Evolutionary conservation across 1,140 invertebrate genomes (phyloP).

Genomic region (Trichonephila clavata): DNA sequence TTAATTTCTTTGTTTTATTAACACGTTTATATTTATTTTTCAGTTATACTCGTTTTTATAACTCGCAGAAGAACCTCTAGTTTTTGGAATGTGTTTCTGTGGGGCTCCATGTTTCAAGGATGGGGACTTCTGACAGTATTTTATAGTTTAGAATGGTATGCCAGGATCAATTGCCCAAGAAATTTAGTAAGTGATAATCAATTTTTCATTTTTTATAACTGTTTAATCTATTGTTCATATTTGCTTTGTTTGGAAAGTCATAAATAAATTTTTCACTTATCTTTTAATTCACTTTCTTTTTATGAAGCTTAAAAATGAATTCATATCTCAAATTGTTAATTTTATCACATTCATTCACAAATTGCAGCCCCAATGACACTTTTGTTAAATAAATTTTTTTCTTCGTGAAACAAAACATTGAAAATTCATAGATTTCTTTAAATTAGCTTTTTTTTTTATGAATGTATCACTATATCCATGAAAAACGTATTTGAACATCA

Average conservation of each 20-base stretch:
- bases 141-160: slow-evolving; percentile 93
- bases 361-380: too few relatives aligned
- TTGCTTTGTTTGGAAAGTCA: neutral
- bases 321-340: too few relatives aligned
- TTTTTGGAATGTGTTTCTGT: slow-evolving; percentile 89
- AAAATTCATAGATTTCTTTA: too few relatives aligned
- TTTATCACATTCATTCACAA: too few relatives aligned
- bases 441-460: too few relatives aligned
- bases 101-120: slow-evolving; percentile 89
- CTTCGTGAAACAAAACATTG: too few relatives aligned
- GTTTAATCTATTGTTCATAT: neutral
- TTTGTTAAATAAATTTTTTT: too few relatives aligned
- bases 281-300: neutral
- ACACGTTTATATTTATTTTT: slow-evolving; percentile 80
- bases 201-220: neutral
- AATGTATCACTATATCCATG: too few relatives aligned
- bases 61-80: slow-evolving; percentile 80
- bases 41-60: slow-evolving; percentile 83
- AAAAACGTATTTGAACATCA: too few relatives aligned
- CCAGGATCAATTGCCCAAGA: slow-evolving; percentile 88
- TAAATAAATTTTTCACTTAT: neutral
- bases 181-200: slow-evolving; percentile 51
- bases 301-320: too few relatives aligned
- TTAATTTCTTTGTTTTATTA: too few relatives aligned
- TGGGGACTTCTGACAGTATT: slow-evolving; percentile 88